Base-by-base conservation (phyloP, 2,113 vertebrate genomes). In the Polypterus senegalus region DNA sequence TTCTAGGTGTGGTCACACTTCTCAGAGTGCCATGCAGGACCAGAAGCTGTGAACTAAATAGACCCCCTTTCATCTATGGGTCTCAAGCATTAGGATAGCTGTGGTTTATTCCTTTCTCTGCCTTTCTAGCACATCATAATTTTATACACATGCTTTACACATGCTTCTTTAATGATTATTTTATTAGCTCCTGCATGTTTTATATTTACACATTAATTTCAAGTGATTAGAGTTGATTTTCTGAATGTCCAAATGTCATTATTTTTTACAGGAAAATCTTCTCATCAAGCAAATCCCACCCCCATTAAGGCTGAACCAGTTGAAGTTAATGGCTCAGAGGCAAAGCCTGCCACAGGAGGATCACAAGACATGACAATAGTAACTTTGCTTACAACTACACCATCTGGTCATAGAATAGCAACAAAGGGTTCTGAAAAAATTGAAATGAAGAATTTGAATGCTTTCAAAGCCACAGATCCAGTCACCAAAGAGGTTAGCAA, bases 331-430 rank as follows among this genome's bases (percentile, higher is more conserved):
- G 3, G 52, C n/a, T n/a, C 48, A 62, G 63, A 75, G 5, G 44
- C 0, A 2, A 27, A 62, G 4, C 52, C 61, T 52, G 69, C 4
- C 49, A 53, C 49, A 8, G 65, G 63, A 8, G 7, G 58, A 6
- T 4, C 59, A 46, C 5, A 46, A 45, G 69, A 70, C 7, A 47
- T 5, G 46, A 67, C 63, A 43, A 66, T 64, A 62, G 84, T 88
- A 11, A 86, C 72, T 8, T 98, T 94, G 96, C 75, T 86, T 60
- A 97, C 93, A 5, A 97, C 89, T 1, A 83, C 87, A 53, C 89
- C 89, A 3, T 79, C 73, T 57, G 94, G 96, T 49, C 61, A 73
- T 46, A 84, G 64, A 58, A 79, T 96, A 54, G 84, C 84, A 64
- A 92, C 91, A 8, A 73, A 81, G 59, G 86, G 84, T 56, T 66